Conservation (phyloP, 2,888 invertebrate species). For the Zaprionus bogoriensis region DNA sequence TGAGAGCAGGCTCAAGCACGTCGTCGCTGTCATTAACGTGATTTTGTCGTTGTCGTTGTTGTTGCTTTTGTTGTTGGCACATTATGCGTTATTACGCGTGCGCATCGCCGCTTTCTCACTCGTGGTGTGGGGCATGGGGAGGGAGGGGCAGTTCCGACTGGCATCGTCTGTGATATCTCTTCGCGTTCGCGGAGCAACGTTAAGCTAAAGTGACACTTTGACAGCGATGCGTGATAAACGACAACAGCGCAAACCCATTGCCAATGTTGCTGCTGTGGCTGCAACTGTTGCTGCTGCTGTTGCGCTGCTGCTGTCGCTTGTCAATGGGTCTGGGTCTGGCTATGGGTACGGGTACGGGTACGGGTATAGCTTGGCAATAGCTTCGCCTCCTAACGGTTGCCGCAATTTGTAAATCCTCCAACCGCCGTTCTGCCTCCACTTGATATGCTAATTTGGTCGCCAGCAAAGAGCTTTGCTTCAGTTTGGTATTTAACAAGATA, state of each 20-base stretch:
- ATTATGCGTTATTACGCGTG: conserved; percentile 73
- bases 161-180: conserved; percentile 61
- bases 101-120: conserved; percentile 42
- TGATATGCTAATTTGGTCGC: conserved; percentile 36
- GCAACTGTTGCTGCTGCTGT: conserved; percentile 11
- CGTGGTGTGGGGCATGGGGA: background rate
- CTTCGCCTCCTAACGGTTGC: conserved; percentile 53
- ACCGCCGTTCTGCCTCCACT: background rate
- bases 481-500: background rate
- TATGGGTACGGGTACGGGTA: too few relatives aligned
- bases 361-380: too few relatives aligned
- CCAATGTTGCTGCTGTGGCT: conserved; percentile 21
- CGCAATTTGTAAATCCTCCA: conserved; percentile 45
- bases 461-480: background rate
- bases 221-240: conserved; percentile 82
- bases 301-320: conserved; percentile 22
- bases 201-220: conserved; percentile 80
- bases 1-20: conserved; percentile 47
- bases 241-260: conserved; percentile 50
- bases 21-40: conserved; percentile 74
- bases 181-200: conserved; percentile 62
- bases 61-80: conserved; percentile 48
- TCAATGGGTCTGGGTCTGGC: conserved; percentile 19
- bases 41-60: conserved; percentile 47
- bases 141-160: conserved; percentile 16